phyloP scores from a whole-genome alignment of 2,113 vertebrate species.

The Myiozetetes cayanensis region DNA sequence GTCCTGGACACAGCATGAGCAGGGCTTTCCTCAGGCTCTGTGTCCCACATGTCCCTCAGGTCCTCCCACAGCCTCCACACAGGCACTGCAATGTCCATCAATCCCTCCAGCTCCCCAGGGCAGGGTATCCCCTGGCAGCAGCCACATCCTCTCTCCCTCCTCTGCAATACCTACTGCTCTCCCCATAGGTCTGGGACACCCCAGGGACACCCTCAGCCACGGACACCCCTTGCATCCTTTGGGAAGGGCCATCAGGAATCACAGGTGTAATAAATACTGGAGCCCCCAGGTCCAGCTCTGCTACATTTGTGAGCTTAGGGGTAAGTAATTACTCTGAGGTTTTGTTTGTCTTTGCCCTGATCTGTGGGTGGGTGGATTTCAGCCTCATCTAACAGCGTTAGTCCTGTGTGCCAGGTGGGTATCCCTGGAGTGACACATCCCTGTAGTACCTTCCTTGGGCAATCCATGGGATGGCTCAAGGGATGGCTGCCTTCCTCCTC shows the following conservation, averaged over 20 bases:
- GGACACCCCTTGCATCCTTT: background rate
- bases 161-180: background rate
- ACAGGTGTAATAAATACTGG: background rate
- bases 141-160: background rate
- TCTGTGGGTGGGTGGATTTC: constrained; percentile 5
- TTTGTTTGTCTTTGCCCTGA: background rate
- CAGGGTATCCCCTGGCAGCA: background rate
- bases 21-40: background rate
- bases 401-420: background rate
- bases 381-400: constrained; percentile 49
- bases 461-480: background rate
- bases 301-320: background rate
- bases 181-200: background rate
- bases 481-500: background rate
- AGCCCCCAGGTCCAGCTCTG: background rate
- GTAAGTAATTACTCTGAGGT: constrained; percentile 23
- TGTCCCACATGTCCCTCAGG: background rate
- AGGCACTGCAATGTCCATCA: rapidly evolving
- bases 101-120: background rate
- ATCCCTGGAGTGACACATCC: background rate
- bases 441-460: background rate
- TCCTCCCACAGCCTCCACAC: background rate
- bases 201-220: background rate
- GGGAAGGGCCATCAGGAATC: no score
- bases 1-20: background rate